A percentile compares a stretch with the other conserved stretches of the same genome.
These are phyloP conservation scores for Pteropus alecto DNA, from an alignment of 2,113 vertebrate species.

Conservation along the genomic window DNA sequence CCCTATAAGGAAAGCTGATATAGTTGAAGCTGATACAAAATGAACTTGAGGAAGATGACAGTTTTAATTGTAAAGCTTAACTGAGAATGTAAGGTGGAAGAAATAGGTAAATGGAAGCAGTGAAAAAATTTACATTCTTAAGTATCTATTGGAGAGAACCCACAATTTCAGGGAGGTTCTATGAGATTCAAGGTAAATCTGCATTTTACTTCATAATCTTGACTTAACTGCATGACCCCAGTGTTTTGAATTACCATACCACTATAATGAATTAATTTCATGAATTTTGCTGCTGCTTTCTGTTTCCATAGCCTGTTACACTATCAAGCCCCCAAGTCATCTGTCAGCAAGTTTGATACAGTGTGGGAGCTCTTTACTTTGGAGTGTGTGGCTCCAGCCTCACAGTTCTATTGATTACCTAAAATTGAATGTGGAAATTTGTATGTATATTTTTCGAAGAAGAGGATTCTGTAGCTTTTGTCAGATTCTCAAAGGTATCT, in stretches of 20 bases:
- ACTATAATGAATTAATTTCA: not conserved
- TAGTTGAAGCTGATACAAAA: not conserved
- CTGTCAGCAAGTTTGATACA: not conserved
- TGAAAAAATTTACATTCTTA: not conserved
- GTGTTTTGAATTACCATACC: not conserved
- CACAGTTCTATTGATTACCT: not conserved
- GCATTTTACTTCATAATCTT: not conserved
- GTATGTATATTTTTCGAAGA: not conserved
- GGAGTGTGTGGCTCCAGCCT: not conserved
- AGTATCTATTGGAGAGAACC: not conserved
- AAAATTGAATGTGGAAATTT: not conserved
- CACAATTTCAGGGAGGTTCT: not conserved
- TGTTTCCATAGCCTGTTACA: not conserved
- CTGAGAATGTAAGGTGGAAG: slow-evolving; percentile 13
- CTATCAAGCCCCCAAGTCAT: not conserved
- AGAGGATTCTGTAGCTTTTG: not conserved
- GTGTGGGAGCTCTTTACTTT: not conserved
- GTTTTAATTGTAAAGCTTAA: slow-evolving; percentile 12
- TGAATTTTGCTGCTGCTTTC: not conserved
- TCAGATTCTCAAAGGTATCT: not conserved
- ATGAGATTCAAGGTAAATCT: not conserved
- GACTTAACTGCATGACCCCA: not conserved
- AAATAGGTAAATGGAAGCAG: not conserved
- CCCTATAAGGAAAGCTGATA: not conserved
- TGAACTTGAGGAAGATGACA: not conserved